Base-by-base conservation (phyloP, 2,797 vertebrate genomes). In the Pseudochaenichthys georgianus region DNA sequence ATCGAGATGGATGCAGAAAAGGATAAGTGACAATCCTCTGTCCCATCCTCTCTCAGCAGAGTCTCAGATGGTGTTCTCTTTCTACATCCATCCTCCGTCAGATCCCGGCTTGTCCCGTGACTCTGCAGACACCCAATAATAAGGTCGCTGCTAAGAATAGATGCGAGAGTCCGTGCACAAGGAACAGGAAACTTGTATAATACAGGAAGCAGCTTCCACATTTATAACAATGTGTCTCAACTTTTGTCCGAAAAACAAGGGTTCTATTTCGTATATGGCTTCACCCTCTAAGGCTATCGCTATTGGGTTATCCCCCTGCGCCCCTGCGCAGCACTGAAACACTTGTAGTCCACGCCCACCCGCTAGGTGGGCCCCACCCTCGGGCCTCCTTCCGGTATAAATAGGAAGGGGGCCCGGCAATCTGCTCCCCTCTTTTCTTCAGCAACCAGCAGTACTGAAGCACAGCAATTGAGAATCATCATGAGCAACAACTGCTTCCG, bases 111-210 rank as follows among this genome's bases (percentile, higher is more conserved):
- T 52, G 60, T 82, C 68, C 78, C 38, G 17, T 61, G 52, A 76
- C 64, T 81, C 81, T 19, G 57, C 73, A 76, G 76, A 74, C 75
- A 73, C 69, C 51, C 64, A 43, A 83, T 83, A 83, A 83, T 81
- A 83, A 84, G 83, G 79, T 77, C 34, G 21, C 64, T 23, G 23
- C 88, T 82, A 84, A 87, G 81, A 90, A 88, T 84, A 88, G 81
- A 78, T 51, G 43, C 58, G n/a, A 38, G 16, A 6, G 59, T 77
- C 73, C 70, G 75, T 42, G 59, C 28, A 38, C 1, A 45, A 68
- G 38, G 64, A 74, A 68, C 67, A 76, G 60, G 73, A 74, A 80
- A 71, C 50, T 9, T 41, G 13, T 4, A 21, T 51, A 15, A 21
- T 31, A 60, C 17, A 53, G 69, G 57, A 73, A 64, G 42, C 19